Evolutionary conservation across 2,888 invertebrate species (phyloP), one percentile per base, ranked within the genome.

Genomic region (Drosophila siamana): DNA sequence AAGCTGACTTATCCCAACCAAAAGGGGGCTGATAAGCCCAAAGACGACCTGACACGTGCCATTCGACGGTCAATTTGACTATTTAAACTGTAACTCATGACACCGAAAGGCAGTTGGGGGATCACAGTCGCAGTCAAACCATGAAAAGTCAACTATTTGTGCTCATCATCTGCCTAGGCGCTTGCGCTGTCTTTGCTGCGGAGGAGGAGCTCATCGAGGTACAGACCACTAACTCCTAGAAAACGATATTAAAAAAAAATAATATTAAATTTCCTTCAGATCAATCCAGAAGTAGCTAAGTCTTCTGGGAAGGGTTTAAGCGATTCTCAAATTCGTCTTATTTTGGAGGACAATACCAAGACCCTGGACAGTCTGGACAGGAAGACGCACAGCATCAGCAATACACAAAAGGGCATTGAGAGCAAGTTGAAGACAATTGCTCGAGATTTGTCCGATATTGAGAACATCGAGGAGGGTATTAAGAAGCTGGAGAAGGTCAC

Each of bases 321-420:
- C 38, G 19, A 50, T 13, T 30, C 19, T 0, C 15, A 5, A 11
- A 60, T 69, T 2, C 30, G 3, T 6, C 24, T 30, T 5, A 44
- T 72, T 15, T 46, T 79, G n/a, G 52, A 44, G 11, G 47, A 55
- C 13, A 73, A 69, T n/a, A 62, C 30, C 16, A 40, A 64, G n/a
- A 26, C 46, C 11, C 48, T 86, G 0, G 26, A 38, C 0, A 30
- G 30, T 3, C 26, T 82, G 11, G 54, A 74, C 7, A 13, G n/a
- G 0, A 64, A 67, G 7, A 51, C 51, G 0, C n/a, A 22, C 7
- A 40, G 24, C 16, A 38, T 83, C 1, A 57, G 54, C 30, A 48
- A 57, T 19, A 22, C 52, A 5, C 80, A 88, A 15, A 76, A 80
- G 47, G 78, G 68, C 11, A 73, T 88, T 43, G 84, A 88, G 44